Evolutionary conservation across 2,797 vertebrate species (phyloP).

Genomic region (Nyctibius grandis): DNA sequence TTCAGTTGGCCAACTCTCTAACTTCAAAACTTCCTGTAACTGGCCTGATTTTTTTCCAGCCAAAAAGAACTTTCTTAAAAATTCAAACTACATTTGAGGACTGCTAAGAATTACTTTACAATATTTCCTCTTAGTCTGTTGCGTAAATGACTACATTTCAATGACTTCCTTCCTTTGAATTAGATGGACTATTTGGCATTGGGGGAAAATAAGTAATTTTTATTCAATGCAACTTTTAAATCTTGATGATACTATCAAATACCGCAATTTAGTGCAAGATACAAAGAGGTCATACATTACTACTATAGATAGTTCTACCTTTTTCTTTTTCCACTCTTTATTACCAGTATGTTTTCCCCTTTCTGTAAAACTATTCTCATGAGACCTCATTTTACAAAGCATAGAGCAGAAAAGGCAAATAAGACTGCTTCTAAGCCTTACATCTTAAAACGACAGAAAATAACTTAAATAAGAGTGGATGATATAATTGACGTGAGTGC

Average conservation of each 20-base stretch:
- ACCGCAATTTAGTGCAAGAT: not conserved
- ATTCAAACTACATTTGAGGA: slow-evolving; percentile 19
- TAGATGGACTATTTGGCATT: not conserved
- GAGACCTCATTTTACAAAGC: slow-evolving; percentile 1
- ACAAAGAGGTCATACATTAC: not conserved
- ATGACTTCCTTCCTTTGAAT: slow-evolving; percentile 35
- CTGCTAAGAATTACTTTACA: not conserved
- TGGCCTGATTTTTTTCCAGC: not conserved
- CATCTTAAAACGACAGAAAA: slow-evolving; percentile 23
- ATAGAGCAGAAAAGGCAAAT: not conserved
- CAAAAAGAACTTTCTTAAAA: slow-evolving; percentile 4
- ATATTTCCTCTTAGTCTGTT: slow-evolving; percentile 26
- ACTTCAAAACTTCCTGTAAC: slow-evolving; percentile 30
- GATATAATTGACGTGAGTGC: not conserved
- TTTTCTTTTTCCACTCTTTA: not conserved
- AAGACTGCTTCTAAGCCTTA: not conserved
- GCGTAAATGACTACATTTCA: slow-evolving; percentile 28
- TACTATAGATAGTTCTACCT: not conserved
- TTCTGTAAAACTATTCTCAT: not conserved
- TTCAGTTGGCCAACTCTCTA: not conserved
- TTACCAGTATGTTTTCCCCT: not conserved
- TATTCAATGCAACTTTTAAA: slow-evolving; percentile 2
- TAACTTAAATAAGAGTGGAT: not conserved
- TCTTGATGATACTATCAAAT: not conserved
- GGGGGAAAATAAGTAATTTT: not conserved